Conservation (phyloP, 2,888 invertebrate species). For the Gandaritis pyraliata region DNA sequence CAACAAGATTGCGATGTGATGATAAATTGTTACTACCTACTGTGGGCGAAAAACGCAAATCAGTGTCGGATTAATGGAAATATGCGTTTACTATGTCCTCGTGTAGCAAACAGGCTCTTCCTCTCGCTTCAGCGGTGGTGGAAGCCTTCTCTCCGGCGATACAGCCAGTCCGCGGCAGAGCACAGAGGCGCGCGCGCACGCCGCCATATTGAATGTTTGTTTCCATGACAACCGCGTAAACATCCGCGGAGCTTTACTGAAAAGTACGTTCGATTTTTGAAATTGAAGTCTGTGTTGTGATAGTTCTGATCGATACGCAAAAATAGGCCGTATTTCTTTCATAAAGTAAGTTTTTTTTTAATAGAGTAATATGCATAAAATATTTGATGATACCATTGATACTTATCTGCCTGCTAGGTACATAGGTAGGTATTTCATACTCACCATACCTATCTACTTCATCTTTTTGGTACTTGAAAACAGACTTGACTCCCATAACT, state of each 20-base stretch:
- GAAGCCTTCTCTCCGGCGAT: conserved; percentile 53
- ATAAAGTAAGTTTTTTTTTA: conserved; percentile 39
- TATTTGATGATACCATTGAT: not conserved
- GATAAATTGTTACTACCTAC: conserved; percentile 28
- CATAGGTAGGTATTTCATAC: too few species aligned
- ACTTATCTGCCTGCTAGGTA: not conserved
- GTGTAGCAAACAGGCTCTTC: conserved; percentile 71
- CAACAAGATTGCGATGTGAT: not conserved
- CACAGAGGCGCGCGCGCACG: conserved; percentile 75
- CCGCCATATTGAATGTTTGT: conserved; percentile 75
- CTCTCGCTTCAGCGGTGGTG: conserved; percentile 77
- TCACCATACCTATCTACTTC: too few species aligned
- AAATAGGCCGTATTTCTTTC: conserved; percentile 14
- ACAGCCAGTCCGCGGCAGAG: conserved; percentile 74
- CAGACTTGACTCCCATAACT: too few species aligned
- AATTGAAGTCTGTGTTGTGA: conserved; percentile 30
- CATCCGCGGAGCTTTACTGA: conserved; percentile 44
- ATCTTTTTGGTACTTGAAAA: too few species aligned
- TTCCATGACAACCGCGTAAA: conserved; percentile 81
- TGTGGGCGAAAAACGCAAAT: conserved; percentile 54
- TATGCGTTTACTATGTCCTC: conserved; percentile 68
- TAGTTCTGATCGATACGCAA: conserved; percentile 18
- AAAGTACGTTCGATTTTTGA: conserved; percentile 24
- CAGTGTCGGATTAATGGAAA: conserved; percentile 60
- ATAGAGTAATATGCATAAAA: not conserved